Percentiles rank a stretch among this genome's conserved stretches.
Conservation (phyloP, 2,797 vertebrate species). For the Hybognathus amarus region DNA sequence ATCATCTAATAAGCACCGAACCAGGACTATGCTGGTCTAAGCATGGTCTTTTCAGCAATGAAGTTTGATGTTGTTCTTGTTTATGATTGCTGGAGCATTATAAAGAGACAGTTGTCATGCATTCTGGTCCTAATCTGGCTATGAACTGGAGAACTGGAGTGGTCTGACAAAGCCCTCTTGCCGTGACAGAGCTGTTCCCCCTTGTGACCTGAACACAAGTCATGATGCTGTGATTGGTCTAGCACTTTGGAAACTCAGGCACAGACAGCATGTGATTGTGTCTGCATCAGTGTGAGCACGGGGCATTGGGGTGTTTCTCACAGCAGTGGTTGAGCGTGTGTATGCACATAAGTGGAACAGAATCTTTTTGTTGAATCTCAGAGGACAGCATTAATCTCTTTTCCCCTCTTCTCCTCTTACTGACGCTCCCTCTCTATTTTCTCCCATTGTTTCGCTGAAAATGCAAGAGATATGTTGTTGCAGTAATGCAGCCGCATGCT, state of each 20-base stretch:
- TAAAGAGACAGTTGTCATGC: conserved; percentile 12
- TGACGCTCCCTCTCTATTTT: background rate
- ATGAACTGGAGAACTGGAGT: background rate
- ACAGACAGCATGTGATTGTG: conserved; percentile 30
- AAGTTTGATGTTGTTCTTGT: conserved; percentile 8
- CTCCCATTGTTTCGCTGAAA: background rate
- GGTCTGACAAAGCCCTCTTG: background rate
- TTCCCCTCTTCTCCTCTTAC: conserved; percentile 1
- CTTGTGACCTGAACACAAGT: background rate
- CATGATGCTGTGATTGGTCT: conserved; percentile 36
- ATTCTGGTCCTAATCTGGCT: background rate
- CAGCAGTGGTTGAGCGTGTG: conserved; percentile 23
- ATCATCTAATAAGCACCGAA: background rate
- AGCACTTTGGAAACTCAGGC: conserved; percentile 14
- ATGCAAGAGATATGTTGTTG: conserved; percentile 8
- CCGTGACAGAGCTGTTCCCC: conserved; percentile 10
- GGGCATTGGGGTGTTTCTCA: conserved; percentile 33
- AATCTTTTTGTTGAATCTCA: conserved; percentile 33
- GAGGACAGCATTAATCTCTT: conserved; percentile 10
- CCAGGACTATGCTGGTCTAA: background rate
- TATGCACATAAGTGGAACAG: conserved; percentile 27
- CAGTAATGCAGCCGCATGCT: conserved; percentile 29
- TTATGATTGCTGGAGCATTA: background rate
- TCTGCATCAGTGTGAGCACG: conserved; percentile 35
- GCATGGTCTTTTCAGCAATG: background rate